Base-by-base conservation (phyloP, 2,888 invertebrate genomes). In the Drosophila prolongata region DNA sequence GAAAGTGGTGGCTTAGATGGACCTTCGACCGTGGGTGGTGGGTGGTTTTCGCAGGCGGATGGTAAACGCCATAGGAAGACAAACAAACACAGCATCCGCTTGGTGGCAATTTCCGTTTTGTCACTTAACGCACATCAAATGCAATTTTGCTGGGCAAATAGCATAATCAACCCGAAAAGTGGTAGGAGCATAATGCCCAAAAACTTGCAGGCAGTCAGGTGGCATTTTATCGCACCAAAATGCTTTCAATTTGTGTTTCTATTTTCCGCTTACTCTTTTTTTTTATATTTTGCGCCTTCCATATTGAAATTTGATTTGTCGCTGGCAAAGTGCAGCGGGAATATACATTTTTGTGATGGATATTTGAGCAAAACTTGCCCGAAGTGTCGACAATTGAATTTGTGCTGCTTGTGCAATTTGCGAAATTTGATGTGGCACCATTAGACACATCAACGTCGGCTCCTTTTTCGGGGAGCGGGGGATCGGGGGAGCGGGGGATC, bases 71-170 rank as follows among this genome's bases (percentile, higher is more conserved):
- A 53, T 78, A 46, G 66, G 66, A 86, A 86, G 75, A 71, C 71
- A 71, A 71, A 71, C 71, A 82, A 81, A 75, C 77, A 64, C 72
- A 46, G 73, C 89, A 75, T 82, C 61, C 80, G 75, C 71, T 76
- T 74, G 73, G 61, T 77, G 83, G 78, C 88, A 89, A 90, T 89
- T 89, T 90, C 89, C 90, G 85, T 68, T 80, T 74, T 76, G 82
- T 80, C 90, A 87, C 75, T 85, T 81, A 69, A 67, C 71, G 69
- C 84, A 76, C 83, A 82, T 88, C 72, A 76, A 87, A 85, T 89
- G 85, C 85, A 87, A 85, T 85, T 85, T 87, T 89, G 76, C 61
- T 74, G 55, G 74, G 72, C 79, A 89, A 85, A 85, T 87, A 89
- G 85, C 77, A 85, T 85, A 87, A 85, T 85, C 87, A 85, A 65